Conservation (phyloP, 2,888 invertebrate genomes). For the Sphaeridia pumilis region DNA sequence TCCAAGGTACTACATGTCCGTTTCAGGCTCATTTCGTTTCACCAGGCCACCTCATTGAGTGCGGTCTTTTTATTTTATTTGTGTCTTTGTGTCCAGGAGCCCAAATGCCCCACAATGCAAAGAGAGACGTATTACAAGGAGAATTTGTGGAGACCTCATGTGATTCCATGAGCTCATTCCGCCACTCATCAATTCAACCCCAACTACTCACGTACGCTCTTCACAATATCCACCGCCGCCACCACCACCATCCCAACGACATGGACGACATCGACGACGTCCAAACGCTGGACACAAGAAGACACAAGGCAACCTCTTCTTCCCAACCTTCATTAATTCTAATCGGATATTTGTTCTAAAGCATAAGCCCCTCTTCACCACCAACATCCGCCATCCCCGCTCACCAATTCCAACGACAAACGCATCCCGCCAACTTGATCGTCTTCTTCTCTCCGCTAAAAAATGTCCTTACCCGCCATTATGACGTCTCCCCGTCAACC, state of each 20-base stretch:
- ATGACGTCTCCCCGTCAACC: no score
- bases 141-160: conserved; percentile 35
- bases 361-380: no score
- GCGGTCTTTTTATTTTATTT: conserved; percentile 3
- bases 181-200: conserved; percentile 14
- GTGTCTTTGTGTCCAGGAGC: conserved; percentile 45
- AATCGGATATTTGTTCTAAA: conserved; percentile 1
- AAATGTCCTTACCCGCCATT: no score
- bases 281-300: no score
- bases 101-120: conserved; percentile 77
- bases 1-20: conserved; percentile 2
- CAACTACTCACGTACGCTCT: neutral
- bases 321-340: conserved; percentile 5
- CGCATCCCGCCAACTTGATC: no score
- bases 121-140: conserved; percentile 77
- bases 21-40: conserved; percentile 3
- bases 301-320: no score
- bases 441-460: no score
- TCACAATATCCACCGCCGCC: no score
- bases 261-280: no score
- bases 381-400: no score
- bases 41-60: neutral
- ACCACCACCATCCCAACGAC: no score
- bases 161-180: conserved; percentile 11
- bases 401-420: no score